These are phyloP conservation scores for Thunnus thynnus DNA, from an alignment of 2,113 vertebrate species.

Conservation along the genomic window DNA sequence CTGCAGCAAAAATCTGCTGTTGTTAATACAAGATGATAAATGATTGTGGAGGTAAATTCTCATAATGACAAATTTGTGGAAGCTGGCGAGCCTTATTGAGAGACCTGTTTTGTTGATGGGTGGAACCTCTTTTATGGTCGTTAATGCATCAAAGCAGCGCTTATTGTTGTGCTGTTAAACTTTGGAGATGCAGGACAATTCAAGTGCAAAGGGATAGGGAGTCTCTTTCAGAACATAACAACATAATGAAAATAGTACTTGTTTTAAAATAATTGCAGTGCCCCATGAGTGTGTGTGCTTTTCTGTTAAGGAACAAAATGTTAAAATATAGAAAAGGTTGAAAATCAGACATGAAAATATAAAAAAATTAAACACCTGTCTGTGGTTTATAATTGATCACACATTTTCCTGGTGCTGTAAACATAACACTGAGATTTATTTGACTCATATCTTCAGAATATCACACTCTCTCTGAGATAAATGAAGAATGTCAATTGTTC, in stretches of 20 bases:
- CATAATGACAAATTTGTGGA: constrained; percentile 13
- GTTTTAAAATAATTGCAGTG: constrained; percentile 4
- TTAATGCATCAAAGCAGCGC: constrained; percentile 18
- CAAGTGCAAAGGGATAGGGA: neutral
- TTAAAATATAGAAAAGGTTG: neutral
- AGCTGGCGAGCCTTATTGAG: constrained; percentile 1
- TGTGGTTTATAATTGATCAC: neutral
- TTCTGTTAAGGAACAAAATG: neutral
- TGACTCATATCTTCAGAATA: constrained; percentile 19
- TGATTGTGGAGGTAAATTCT: neutral
- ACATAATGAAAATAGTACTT: constrained; percentile 3
- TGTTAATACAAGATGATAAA: constrained; percentile 16
- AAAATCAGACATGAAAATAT: neutral
- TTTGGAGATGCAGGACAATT: constrained; percentile 8
- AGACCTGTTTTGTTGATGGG: constrained; percentile 17
- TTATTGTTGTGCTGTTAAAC: constrained; percentile 21
- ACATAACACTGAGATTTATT: constrained; percentile 13
- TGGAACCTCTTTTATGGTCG: constrained; percentile 4
- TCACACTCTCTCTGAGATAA: neutral
- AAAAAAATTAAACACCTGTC: neutral
- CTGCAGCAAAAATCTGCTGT: constrained; percentile 3
- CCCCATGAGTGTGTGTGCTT: neutral
- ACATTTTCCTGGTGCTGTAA: neutral
- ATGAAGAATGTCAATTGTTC: constrained; percentile 4
- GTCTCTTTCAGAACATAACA: neutral